Conservation (phyloP, 2,113 vertebrate species). For the Pachypanchax playfairii region DNA sequence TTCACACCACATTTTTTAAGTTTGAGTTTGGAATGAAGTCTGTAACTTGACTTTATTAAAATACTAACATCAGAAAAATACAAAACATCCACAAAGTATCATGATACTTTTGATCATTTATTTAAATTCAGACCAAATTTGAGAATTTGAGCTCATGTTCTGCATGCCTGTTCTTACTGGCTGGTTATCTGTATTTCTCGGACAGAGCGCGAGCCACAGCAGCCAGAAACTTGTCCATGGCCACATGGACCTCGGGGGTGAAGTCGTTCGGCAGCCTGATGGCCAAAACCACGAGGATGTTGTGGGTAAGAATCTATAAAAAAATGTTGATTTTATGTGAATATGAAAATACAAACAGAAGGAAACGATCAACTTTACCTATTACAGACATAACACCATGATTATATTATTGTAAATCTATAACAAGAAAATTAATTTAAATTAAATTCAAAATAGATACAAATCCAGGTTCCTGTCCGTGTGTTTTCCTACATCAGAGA, state of each 20-base stretch:
- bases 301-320: slow-evolving; percentile 71
- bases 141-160: neutral
- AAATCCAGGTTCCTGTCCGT: no score
- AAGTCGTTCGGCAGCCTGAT: slow-evolving; percentile 67
- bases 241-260: slow-evolving; percentile 74
- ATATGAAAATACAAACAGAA: neutral
- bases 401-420: no score
- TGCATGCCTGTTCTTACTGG: neutral
- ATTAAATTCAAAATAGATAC: no score
- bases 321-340: neutral
- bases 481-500: no score
- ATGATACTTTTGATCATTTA: neutral
- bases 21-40: no score
- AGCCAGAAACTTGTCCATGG: slow-evolving; percentile 78
- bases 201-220: slow-evolving; percentile 65
- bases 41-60: no score
- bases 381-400: no score
- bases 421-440: no score
- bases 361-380: no score
- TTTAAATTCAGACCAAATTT: neutral
- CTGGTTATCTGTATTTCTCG: slow-evolving; percentile 78
- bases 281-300: slow-evolving; percentile 72
- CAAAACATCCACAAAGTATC: neutral
- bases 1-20: no score
- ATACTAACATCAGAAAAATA: neutral